Base-by-base conservation (phyloP, 2,113 vertebrate genomes). In the Passer domesticus region DNA sequence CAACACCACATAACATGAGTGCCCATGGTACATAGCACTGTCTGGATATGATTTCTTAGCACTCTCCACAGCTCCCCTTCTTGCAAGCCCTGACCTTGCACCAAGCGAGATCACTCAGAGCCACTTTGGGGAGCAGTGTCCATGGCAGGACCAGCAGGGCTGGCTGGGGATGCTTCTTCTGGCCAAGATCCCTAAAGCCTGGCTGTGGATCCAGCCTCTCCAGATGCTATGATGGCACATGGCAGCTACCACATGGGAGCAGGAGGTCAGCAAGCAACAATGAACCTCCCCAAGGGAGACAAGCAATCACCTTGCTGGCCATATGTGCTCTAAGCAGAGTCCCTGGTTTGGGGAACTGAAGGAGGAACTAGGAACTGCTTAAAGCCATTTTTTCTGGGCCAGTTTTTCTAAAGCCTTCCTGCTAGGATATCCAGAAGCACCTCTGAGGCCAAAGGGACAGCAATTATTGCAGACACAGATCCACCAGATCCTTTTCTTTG, bases 321-420 rank as follows among this genome's bases (percentile, higher is more conserved):
- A 33, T 35, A 50, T 8, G 53, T 44, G 33, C 27, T 62, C 62
- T 30, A 37, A 50, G 20, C 33, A 76, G 52, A 78, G 69, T 13
- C 11, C 39, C 52, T 67, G 11, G 33, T 78, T 23, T 20, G 17
- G 10, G 35, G 39, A 93, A 80, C 16, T 16, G 50, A 92, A 66
- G 25, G 19, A 91, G 28, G 37, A 82, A 74, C 10, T 64, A 27
- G 30, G 41, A 94, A 69, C 28, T 39, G n/a, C 67, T 25, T 55
- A 88, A 80, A 80, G 33, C 2, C 7, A 18, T 49, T 92, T 76
- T 43, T 92, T 62, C 37, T 62, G 22, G 21, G 47, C 21, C 12
- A 33, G 17, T 10, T 84, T 96, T 83, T 83, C 53, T 46, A 66
- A 28, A 92, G 44, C 21, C 76, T 84, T 89, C 58, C 37, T 75